Conservation (phyloP, 2,113 vertebrate genomes). For the Cheilinus undulatus region DNA sequence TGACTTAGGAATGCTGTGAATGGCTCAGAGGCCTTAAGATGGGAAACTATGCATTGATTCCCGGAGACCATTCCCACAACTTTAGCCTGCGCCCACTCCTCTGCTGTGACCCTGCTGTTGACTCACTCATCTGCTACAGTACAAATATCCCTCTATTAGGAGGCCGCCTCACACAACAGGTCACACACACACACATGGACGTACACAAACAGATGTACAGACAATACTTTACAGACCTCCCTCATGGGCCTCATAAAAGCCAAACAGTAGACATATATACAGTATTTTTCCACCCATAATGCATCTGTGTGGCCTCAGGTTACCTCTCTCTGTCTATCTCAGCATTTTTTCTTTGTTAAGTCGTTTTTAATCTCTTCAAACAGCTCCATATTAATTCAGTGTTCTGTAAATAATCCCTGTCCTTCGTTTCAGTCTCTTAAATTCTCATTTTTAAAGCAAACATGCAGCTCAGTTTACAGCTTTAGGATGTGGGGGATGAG, state of each 20-base stretch:
- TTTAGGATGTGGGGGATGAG: background rate
- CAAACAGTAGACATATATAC: conserved; percentile 23
- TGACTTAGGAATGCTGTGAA: conserved; percentile 77
- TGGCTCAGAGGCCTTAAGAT: conserved; percentile 70
- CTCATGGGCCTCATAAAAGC: conserved; percentile 25
- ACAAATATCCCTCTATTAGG: conserved; percentile 19
- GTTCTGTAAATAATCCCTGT: conserved; percentile 28
- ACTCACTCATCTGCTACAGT: conserved; percentile 41
- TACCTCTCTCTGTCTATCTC: background rate
- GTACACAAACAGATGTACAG: conserved; percentile 1
- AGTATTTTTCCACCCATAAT: conserved; percentile 25
- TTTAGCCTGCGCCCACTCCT: conserved; percentile 32
- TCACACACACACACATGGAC: conserved; percentile 5
- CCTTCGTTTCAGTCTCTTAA: conserved; percentile 24
- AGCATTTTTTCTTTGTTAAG: background rate
- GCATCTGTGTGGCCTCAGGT: conserved; percentile 25
- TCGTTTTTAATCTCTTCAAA: conserved; percentile 13
- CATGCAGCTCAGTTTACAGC: background rate
- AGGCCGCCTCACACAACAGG: conserved; percentile 39
- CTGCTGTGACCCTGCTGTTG: conserved; percentile 43
- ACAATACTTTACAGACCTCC: conserved; percentile 37
- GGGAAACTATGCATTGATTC: conserved; percentile 72
- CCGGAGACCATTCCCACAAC: conserved; percentile 58
- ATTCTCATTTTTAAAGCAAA: conserved; percentile 38
- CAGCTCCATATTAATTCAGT: conserved; percentile 3